Evolutionary conservation across 2,113 vertebrate genomes (phyloP).

Genomic region (Lampris incognitus): DNA sequence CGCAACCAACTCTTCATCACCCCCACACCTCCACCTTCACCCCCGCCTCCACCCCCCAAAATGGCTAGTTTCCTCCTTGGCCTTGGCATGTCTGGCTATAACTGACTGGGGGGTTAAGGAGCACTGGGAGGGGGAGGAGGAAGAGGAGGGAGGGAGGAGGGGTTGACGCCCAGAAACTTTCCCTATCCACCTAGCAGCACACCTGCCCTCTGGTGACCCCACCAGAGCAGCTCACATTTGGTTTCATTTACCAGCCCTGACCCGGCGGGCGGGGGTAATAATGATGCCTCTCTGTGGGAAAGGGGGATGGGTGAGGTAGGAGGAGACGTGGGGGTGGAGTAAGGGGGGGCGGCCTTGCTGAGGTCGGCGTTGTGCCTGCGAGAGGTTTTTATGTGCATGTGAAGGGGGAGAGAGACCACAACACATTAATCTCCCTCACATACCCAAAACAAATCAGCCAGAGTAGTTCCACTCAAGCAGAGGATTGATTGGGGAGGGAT

Average conservation of each 20-base stretch:
- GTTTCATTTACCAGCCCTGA: slow-evolving; percentile 71
- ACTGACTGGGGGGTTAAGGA: slow-evolving; percentile 63
- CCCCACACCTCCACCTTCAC: neutral
- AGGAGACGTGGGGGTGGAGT: neutral
- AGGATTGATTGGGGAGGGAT: slow-evolving; percentile 34
- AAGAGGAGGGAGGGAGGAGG: neutral
- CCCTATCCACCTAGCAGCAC: slow-evolving; percentile 65
- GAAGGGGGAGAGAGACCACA: slow-evolving; percentile 46
- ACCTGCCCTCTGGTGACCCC: slow-evolving; percentile 78
- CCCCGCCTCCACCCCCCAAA: slow-evolving; percentile 50
- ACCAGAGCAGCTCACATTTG: slow-evolving; percentile 70
- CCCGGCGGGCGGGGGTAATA: slow-evolving; percentile 45
- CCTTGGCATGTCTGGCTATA: slow-evolving; percentile 64
- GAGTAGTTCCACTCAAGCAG: slow-evolving; percentile 65
- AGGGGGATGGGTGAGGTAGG: slow-evolving; percentile 2
- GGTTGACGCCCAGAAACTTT: slow-evolving; percentile 48
- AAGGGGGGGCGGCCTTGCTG: slow-evolving; percentile 20
- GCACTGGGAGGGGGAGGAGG: slow-evolving; percentile 8
- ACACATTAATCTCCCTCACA: slow-evolving; percentile 62
- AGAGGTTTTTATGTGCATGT: slow-evolving; percentile 50
- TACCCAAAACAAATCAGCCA: slow-evolving; percentile 69
- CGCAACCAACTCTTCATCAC: neutral
- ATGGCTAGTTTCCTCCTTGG: slow-evolving; percentile 65
- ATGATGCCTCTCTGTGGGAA: slow-evolving; percentile 57
- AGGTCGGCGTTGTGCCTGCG: slow-evolving; percentile 53